Evolutionary conservation across 1,140 invertebrate genomes (phyloP), one percentile per base, ranked within the genome.

Genomic region (Rhyacophila brunnea): DNA sequence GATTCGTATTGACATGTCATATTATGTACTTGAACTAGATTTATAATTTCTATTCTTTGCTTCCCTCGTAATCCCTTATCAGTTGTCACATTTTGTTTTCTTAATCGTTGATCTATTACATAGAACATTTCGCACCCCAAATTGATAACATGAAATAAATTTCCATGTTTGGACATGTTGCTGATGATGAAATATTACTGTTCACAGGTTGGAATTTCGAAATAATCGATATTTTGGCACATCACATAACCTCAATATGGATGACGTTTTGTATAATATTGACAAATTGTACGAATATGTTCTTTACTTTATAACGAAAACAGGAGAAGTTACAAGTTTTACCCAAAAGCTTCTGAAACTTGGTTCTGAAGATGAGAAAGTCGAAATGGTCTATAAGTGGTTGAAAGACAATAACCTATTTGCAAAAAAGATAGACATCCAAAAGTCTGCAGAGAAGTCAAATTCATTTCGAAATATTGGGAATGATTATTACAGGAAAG

Each of bases 71-170:
- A 44, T 60, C 43, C 50, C 35, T 28, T 60, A 35, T 52, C 42
- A 28, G 18, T 10, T 20, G 85, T 74, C 50, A 96, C 87, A 69
- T 87, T 87, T 76, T 96, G 93, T 9, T 92, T 91, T 66, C 86
- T 85, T 38, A 98, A 74, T 68, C 95, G 80, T 71, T 98, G 94
- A 65, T 95, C 90, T 51, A 98, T 82, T 42, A 98, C 92, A 71
- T 95, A 98, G 47, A 97, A 77, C 92, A 98, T 96, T 79, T 98
- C 95, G 48, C 93, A 94, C 11, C 93, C 92, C 64, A 98, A 80
- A 80, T 98, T 98, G 9, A 96, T 78, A 68, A 94, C 91, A 13
- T 97, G 80, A 64, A 97, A 83, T 10, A 93, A 89, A 60, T 93
- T 85, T 19, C 84, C 81, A 68, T 83, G 80, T 63, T 80, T 73